Evolutionary conservation across 2,113 vertebrate species (phyloP), one percentile per base, ranked within the genome.

Genomic region (Machaerirhynchus nigripectus): DNA sequence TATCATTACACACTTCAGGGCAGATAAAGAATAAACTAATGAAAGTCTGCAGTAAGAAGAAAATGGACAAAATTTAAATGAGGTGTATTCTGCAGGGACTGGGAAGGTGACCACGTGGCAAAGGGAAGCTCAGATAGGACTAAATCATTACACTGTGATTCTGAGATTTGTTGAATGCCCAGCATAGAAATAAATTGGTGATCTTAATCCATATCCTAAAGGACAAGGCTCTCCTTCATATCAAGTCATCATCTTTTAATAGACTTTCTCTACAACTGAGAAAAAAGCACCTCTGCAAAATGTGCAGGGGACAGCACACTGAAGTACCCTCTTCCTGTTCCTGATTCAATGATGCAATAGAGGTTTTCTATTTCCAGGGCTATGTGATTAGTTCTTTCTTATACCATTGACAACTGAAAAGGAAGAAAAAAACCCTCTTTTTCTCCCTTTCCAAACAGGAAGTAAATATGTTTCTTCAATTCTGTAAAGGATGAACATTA

Each of bases 21-120:
- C 57, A 91, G 91, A 94, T 93, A 95, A 94, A 95, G 56, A 93
- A 10, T 44, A 92, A 94, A 61, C 44, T 95, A 94, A 95, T 94
- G 79, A 50, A 93, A 79, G 46, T 42, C 77, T 82, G n/a, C 57
- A 67, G 40, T 47, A 74, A 81, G 70, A 79, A 82, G 65, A 81
- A 94, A 95, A 94, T 69, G 35, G 50, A 65, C 74, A 37, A 95
- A 84, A 96, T 92, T 94, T 89, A 94, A 94, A 94, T 92, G 22
- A 95, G 18, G 16, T 84, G 22, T 52, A 35, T 79, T 90, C 87
- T 93, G 44, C 74, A 73, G 80, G 49, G 89, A 50, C 10, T 49
- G 28, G 35, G 42, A 87, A 60, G 55, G 59, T 79, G 84, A 92
- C 60, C 53, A 68, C 33, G 60, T 84, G 33, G 47, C 47, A 80